phyloP scores from a whole-genome alignment of 2,797 vertebrate species.

The Chaunax sp. region DNA sequence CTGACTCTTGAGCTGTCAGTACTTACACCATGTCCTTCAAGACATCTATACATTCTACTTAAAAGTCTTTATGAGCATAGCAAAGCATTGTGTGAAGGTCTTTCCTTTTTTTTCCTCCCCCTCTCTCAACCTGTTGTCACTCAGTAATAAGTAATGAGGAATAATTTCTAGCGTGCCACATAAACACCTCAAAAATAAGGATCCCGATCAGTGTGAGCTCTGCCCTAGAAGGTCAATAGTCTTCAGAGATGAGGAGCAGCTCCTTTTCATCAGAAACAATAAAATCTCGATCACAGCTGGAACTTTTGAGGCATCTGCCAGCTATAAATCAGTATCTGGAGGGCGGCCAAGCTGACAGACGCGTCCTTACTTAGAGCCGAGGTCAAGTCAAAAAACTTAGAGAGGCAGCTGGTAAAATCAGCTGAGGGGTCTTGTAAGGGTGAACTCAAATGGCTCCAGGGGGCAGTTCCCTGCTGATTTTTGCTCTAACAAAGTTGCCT shows the following conservation, averaged over 20 bases:
- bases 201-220: background rate
- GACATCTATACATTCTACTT: slow-evolving; percentile 32
- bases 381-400: slow-evolving; percentile 43
- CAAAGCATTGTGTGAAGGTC: background rate
- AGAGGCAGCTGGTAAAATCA: slow-evolving; percentile 43
- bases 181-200: slow-evolving; percentile 7
- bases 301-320: slow-evolving; percentile 47
- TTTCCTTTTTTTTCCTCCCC: background rate
- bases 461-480: slow-evolving; percentile 20
- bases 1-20: slow-evolving; percentile 48
- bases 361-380: slow-evolving; percentile 35
- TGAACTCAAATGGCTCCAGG: slow-evolving; percentile 13
- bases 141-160: background rate
- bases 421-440: slow-evolving; percentile 18
- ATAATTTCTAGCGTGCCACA: background rate
- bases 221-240: slow-evolving; percentile 16
- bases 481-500: background rate
- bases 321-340: slow-evolving; percentile 52
- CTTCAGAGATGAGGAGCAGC: slow-evolving; percentile 17
- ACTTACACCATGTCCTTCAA: slow-evolving; percentile 16
- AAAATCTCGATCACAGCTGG: slow-evolving; percentile 50
- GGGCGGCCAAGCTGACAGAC: slow-evolving; percentile 49
- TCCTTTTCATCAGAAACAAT: slow-evolving; percentile 39
- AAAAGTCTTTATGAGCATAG: slow-evolving; percentile 13
- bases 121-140: background rate